Conservation (phyloP, 2,113 vertebrate genomes). For the Cinclus mexicanus region DNA sequence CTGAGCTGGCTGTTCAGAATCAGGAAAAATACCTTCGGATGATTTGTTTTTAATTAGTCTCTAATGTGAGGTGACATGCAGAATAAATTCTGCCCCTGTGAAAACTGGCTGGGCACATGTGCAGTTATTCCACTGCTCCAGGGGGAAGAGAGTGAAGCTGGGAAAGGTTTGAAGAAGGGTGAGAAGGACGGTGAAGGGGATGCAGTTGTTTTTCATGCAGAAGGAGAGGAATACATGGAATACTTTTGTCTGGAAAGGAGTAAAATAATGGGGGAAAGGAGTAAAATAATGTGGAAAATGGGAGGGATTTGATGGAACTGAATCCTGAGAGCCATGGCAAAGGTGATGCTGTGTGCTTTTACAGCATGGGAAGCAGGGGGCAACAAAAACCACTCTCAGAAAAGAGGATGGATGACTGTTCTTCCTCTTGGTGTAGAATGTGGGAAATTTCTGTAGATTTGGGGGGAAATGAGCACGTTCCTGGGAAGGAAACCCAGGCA, state of each 20-base stretch:
- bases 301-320: background rate
- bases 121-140: background rate
- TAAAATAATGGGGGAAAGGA: background rate
- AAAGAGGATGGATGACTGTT: background rate
- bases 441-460: background rate
- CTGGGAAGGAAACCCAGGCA: background rate
- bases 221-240: background rate
- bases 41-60: background rate
- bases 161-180: background rate
- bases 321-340: background rate
- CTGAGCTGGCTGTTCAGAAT: background rate
- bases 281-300: background rate
- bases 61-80: background rate
- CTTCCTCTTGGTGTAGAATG: background rate
- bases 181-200: background rate
- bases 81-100: background rate
- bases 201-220: background rate
- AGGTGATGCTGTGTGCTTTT: background rate
- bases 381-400: slow-evolving; percentile 20
- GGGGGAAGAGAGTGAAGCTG: background rate
- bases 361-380: background rate
- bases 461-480: background rate
- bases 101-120: background rate
- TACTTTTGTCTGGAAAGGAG: background rate
- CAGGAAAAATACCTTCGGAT: background rate